Evolutionary conservation across 2,113 vertebrate genomes (phyloP).

Genomic region (Lampris incognitus): DNA sequence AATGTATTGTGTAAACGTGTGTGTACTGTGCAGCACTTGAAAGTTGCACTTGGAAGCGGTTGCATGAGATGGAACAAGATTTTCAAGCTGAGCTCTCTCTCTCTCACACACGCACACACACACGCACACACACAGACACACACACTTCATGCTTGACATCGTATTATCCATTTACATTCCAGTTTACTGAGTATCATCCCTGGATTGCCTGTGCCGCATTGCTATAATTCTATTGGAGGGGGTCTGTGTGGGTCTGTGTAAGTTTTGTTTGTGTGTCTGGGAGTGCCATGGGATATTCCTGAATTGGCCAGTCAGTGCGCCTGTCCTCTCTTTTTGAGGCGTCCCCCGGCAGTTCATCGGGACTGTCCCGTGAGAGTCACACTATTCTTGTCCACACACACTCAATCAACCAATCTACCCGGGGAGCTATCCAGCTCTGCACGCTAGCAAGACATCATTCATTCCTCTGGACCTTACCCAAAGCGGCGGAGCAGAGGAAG

Average conservation of each 20-base stretch:
- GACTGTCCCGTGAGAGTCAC: constrained; percentile 2
- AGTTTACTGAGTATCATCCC: not conserved
- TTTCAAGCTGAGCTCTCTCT: too few species aligned
- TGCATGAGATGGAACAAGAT: too few species aligned
- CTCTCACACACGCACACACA: not conserved
- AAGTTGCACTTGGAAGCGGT: too few species aligned
- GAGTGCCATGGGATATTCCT: not conserved
- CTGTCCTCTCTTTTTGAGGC: not conserved
- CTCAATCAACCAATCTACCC: not conserved
- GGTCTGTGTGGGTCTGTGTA: constrained; percentile 6
- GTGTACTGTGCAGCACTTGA: too few species aligned
- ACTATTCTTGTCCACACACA: not conserved
- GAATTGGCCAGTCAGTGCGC: not conserved
- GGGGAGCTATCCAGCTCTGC: not conserved
- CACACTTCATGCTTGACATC: constrained; percentile 9
- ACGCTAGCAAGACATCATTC: too few species aligned
- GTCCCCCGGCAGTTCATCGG: not conserved
- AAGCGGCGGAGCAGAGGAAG: too few species aligned
- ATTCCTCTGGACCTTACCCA: too few species aligned
- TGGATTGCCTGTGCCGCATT: too few species aligned
- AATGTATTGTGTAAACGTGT: too few species aligned
- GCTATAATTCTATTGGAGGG: not conserved
- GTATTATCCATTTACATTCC: not conserved
- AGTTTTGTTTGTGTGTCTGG: not conserved
- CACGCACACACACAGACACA: constrained; percentile 10